Evolutionary conservation across 2,797 vertebrate genomes (phyloP), one percentile per base, ranked within the genome.

Genomic region (Oryzias dopingdopingensis): DNA sequence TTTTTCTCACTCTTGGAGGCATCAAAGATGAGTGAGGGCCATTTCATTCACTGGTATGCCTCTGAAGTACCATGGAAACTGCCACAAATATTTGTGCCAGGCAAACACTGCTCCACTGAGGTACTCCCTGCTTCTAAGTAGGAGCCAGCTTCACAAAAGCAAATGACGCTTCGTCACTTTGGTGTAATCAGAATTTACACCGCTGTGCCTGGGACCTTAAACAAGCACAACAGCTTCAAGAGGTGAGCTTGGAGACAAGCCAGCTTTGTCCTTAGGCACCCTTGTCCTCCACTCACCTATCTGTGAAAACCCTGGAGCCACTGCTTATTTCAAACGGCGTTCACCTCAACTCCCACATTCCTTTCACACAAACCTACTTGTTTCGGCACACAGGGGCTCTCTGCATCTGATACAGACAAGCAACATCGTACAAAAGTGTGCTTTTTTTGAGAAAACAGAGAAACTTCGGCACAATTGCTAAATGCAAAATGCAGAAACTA

Each of bases 21-120:
- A 87, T 89, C 90, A 89, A 85, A 91, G 81, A 83, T 81, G 77
- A 87, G 87, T 87, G 90, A 86, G 72, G 81, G 81, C 76, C 81
- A 83, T 90, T 89, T 83, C 64, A 71, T 74, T 69, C 72, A 77
- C 74, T 83, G 64, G 78, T 64, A 57, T 50, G 24, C 40, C 73
- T 81, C 73, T 82, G 74, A 86, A 89, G 86, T 92, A 74, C 90
- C 93, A 92, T 92, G 90, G 92, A 90, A 94, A 94, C 92, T 84
- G 81, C 86, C 84, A 73, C 87, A 95, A 93, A 92, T 93, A 94
- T 94, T 93, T 91, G 87, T 72, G 66, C 61, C 74, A 6, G 61
- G 91, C 89, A 93, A 92, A 92, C 86, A 91, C 61, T 78, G 74
- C 84, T 55, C 1, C 32, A 80, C 65, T 70, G 53, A 88, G 76